Conservation (phyloP, 2,113 vertebrate species). For the Elephas maximus region DNA sequence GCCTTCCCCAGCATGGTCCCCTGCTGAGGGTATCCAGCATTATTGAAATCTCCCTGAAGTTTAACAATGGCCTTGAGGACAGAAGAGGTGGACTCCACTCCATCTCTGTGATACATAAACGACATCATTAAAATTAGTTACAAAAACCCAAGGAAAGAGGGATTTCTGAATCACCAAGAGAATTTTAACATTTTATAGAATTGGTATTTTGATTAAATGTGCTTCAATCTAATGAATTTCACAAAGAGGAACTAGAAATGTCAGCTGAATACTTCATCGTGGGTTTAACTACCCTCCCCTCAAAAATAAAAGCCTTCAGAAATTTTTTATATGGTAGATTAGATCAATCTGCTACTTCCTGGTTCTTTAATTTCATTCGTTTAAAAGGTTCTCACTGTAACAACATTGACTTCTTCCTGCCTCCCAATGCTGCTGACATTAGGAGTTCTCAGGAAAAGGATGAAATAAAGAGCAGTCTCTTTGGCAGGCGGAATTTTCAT, state of each 20-base stretch:
- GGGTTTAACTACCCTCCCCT: slow-evolving; percentile 10
- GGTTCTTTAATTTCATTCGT: slow-evolving; percentile 52
- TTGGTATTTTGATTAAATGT: slow-evolving; percentile 65
- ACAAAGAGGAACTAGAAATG: slow-evolving; percentile 46
- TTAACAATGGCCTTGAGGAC: slow-evolving; percentile 17
- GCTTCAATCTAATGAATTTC: slow-evolving; percentile 49
- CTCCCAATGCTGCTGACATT: slow-evolving; percentile 44
- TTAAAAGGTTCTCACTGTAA: slow-evolving; percentile 48
- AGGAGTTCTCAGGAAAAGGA: slow-evolving; percentile 59
- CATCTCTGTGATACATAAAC: slow-evolving; percentile 70
- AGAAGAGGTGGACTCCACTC: neutral
- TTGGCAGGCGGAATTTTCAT: slow-evolving; percentile 62
- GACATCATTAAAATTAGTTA: slow-evolving; percentile 70
- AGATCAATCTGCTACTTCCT: slow-evolving; percentile 61
- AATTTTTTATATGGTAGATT: slow-evolving; percentile 51
- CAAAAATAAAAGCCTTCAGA: slow-evolving; percentile 58
- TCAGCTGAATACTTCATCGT: slow-evolving; percentile 42
- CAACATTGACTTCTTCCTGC: slow-evolving; percentile 54
- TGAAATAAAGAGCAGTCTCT: slow-evolving; percentile 57
- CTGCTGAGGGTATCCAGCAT: slow-evolving; percentile 26
- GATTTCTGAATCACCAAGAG: slow-evolving; percentile 69
- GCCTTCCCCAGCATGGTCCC: slow-evolving; percentile 10
- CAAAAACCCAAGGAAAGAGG: slow-evolving; percentile 74
- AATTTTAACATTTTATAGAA: slow-evolving; percentile 65
- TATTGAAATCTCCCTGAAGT: slow-evolving; percentile 36